Percentiles rank a stretch among this genome's conserved stretches.
Evolutionary conservation across 2,113 vertebrate species (phyloP).

Genomic region (Tupaia tana): DNA sequence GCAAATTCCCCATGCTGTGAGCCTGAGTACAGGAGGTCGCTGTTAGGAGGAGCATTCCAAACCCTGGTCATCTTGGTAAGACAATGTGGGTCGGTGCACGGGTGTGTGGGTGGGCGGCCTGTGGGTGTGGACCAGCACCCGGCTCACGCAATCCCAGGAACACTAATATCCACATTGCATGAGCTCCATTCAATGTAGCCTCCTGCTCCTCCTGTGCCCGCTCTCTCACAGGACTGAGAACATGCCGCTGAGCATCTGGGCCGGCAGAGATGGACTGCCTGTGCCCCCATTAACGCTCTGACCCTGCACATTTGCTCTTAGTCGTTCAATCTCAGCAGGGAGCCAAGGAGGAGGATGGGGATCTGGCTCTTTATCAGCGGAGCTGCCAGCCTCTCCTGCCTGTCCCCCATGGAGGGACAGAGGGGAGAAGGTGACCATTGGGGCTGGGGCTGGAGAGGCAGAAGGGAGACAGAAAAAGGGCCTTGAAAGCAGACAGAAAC

Average conservation of each 20-base stretch:
- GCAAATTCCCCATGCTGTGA: slow-evolving; percentile 57
- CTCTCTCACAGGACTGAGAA: not conserved
- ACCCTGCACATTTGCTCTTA: slow-evolving; percentile 29
- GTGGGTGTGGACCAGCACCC: not conserved
- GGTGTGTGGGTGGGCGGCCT: too few species aligned
- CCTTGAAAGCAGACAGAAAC: not conserved
- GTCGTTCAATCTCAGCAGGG: slow-evolving; percentile 23
- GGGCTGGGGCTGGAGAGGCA: not conserved
- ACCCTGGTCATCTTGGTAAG: not conserved
- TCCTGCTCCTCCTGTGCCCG: not conserved
- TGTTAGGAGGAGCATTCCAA: not conserved
- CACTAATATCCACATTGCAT: accelerated
- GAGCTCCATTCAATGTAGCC: accelerated
- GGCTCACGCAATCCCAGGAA: not conserved
- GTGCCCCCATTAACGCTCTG: slow-evolving; percentile 10
- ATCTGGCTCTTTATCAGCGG: not conserved
- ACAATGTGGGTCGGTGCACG: not conserved
- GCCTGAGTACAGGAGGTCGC: slow-evolving; percentile 56
- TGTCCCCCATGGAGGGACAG: not conserved
- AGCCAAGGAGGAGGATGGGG: slow-evolving; percentile 27
- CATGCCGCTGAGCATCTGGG: not conserved
- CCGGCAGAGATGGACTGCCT: slow-evolving; percentile 32
- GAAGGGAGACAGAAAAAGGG: not conserved
- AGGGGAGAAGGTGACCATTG: too few species aligned
- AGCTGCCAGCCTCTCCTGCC: not conserved